Conservation (phyloP, 2,888 invertebrate species). For the Nysson spinosus region DNA sequence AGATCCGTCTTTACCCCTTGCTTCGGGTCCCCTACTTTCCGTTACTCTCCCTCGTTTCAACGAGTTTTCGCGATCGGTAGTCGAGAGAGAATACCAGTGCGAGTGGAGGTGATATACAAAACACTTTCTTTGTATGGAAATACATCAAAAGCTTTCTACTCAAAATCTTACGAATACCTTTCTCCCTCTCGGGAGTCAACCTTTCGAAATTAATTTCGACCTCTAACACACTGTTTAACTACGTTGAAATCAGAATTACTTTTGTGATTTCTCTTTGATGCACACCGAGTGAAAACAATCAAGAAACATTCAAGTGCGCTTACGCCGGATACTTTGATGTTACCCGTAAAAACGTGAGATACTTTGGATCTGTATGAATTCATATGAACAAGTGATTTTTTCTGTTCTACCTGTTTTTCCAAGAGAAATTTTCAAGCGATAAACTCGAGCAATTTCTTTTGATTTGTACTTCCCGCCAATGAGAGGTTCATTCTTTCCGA, state of each 20-base stretch:
- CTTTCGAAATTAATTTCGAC: neutral
- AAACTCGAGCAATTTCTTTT: too few species aligned
- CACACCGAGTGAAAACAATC: too few species aligned
- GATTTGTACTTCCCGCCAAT: too few species aligned
- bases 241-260: neutral
- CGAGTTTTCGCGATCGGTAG: slow-evolving; percentile 23
- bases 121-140: slow-evolving; percentile 10
- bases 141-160: slow-evolving; percentile 27
- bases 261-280: neutral
- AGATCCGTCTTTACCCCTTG: neutral
- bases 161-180: slow-evolving; percentile 2
- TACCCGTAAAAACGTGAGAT: too few species aligned
- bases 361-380: too few species aligned
- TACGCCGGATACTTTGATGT: too few species aligned
- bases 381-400: too few species aligned
- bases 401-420: too few species aligned
- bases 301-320: too few species aligned
- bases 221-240: neutral
- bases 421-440: too few species aligned
- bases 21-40: neutral
- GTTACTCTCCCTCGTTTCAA: slow-evolving; percentile 1
- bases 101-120: slow-evolving; percentile 31
- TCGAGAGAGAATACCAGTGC: slow-evolving; percentile 34
- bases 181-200: neutral
- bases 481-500: too few species aligned